Base-by-base conservation (phyloP, 2,113 vertebrate genomes). In the Prunella himalayana region DNA sequence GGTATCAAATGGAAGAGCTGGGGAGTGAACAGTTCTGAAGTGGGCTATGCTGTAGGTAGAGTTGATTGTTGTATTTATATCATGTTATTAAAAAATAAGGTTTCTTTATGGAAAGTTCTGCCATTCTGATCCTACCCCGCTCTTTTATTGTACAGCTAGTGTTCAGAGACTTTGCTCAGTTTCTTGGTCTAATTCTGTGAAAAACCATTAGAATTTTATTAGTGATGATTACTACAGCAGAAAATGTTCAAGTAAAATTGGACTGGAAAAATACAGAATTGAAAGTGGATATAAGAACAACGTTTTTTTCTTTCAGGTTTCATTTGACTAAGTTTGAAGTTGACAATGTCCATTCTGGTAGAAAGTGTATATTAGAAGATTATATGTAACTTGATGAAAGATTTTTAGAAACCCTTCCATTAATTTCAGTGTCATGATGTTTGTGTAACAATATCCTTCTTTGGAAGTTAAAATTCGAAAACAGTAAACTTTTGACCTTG, bases 401-500 rank as follows among this genome's bases (percentile, higher is more conserved):
- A 37, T 57, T 90, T 76, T 80, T 79, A 27, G n/a, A 82, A 91
- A 28, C 24, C 23, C 7, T 77, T 68, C 25, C 44, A 33, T 77
- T 60, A 31, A 45, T 81, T 80, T 89, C 49, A 83, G 49, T 24
- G 12, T 71, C n/a, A 17, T 44, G 19, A 4, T 53, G 27, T 57
- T 50, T 39, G 28, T 73, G 51, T 85, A 66, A 78, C 25, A 57
- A 9, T 63, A 50, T 28, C 11, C 30, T 61, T 21, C 59, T 70
- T 50, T 75, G 92, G 88, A 97, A 93, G 82, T 91, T 93, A 92
- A 88, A 92, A 91, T 75, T 85, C 70, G 87, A 94, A 97, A 97
- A 94, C 35, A 57, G 41, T 94, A 85, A 96, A 95, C 94, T 96
- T 96, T 92, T 96, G 94, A 97, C 96, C 94, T 94, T 78, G 54